Evolutionary conservation across 92 coral and sea anemone genomes (phyloP).

Genomic region (Zoanthus sociatus): DNA sequence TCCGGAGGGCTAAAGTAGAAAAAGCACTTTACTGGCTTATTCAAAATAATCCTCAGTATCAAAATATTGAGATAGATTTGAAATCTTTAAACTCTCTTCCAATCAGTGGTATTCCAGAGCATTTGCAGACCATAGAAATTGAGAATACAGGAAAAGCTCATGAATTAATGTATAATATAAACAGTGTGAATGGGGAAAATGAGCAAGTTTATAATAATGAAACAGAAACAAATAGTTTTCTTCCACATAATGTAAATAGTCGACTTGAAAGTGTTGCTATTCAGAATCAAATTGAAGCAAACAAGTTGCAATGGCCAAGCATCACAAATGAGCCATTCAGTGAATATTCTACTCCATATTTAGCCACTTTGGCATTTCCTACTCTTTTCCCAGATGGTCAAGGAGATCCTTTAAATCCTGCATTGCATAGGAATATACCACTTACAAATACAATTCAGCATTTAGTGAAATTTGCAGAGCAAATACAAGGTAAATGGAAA

Average conservation of each 20-base stretch:
- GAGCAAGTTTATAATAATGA: slow-evolving; percentile 39
- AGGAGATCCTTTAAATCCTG: slow-evolving; percentile 62
- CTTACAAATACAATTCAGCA: slow-evolving; percentile 47
- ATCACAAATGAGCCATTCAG: slow-evolving; percentile 57
- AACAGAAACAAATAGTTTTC: slow-evolving; percentile 52
- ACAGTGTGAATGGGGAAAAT: slow-evolving; percentile 8
- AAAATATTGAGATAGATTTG: slow-evolving; percentile 2
- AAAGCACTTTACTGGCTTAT: slow-evolving; percentile 46
- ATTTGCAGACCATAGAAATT: slow-evolving; percentile 35
- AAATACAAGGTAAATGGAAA: slow-evolving; percentile 32
- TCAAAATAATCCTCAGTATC: slow-evolving; percentile 33
- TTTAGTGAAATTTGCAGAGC: slow-evolving; percentile 54
- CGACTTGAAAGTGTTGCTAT: slow-evolving; percentile 61
- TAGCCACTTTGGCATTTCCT: slow-evolving; percentile 49
- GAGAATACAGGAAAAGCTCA: slow-evolving; percentile 19
- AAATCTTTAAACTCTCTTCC: slow-evolving; percentile 47
- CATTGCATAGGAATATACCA: slow-evolving; percentile 48
- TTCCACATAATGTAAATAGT: slow-evolving; percentile 48
- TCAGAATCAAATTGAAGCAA: slow-evolving; percentile 13
- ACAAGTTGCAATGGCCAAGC: slow-evolving; percentile 57
- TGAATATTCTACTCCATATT: slow-evolving; percentile 58
- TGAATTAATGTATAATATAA: neutral
- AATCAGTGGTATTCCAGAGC: slow-evolving; percentile 44
- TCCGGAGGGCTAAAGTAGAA: slow-evolving; percentile 48
- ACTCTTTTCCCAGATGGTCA: slow-evolving; percentile 33